Base-by-base conservation (phyloP, 2,113 vertebrate species). In the Orycteropus afer region DNA sequence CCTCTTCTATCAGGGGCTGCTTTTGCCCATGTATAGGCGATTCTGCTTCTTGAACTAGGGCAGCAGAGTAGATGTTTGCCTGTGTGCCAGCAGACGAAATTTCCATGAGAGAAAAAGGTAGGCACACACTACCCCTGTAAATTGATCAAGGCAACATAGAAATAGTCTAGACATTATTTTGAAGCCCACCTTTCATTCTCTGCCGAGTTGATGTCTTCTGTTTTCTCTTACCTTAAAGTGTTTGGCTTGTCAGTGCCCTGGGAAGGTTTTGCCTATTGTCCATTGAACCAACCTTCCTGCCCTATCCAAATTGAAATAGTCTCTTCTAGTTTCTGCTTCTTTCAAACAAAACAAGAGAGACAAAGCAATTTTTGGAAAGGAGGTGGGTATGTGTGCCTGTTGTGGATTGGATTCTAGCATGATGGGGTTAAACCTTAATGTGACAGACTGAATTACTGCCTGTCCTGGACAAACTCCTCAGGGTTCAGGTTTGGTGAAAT, bases 281-380 rank as follows among this genome's bases (percentile, higher is more conserved):
- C n/a, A 23, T 25, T 22, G 61, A 4, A 49, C 0, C 12, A 71
- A 18, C 55, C 6, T 76, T 49, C 42, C 45, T 77, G 32, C 40
- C 49, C 57, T 67, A 17, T 15, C 49, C 61, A 40, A 22, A 34
- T 9, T 80, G 45, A 29, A 82, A 55, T 29, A 61, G 42, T 88
- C 17, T 53, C 78, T 77, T 18, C 65, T 86, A 76, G 25, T 23
- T 88, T 95, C 55, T 94, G 61, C 49, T 79, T 67, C 86, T 89
- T 84, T 76, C 84, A 94, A 93, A 59, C n/a, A 71, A 95, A 76
- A 67, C 6, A 71, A 93, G 51, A 71, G n/a, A 86, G 27, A 79
- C 3, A 42, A 81, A 45, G 20, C 8, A 18, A 17, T 51, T 25
- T 87, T 63, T 32, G 34, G 37, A 45, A 71, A 94, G 69, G 63